Base-by-base conservation (phyloP, 2,113 vertebrate genomes). In the Crotalus viridis region DNA sequence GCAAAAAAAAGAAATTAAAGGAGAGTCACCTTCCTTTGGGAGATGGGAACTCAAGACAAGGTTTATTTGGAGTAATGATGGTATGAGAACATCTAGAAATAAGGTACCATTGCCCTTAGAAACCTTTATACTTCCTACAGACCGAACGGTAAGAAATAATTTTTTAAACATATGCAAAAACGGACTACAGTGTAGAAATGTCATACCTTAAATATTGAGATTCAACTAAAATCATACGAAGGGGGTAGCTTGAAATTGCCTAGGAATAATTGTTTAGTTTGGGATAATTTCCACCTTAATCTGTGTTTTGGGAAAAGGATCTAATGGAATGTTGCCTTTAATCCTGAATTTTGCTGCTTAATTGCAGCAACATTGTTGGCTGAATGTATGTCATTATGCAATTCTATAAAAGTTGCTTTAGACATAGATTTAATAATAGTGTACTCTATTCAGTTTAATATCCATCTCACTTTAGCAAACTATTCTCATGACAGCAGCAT, bases 31-130 rank as follows among this genome's bases (percentile, higher is more conserved):
- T 55, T 95, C 96, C 94, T 89, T 91, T 95, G 17, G n/a, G 3
- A 48, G 24, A 48, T 19, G 10, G 93, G 93, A 94, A 97, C 94
- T 93, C 89, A 91, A 97, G 55, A 95, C 90, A 95, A 94, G 93
- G 95, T 95, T 87, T 85, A 93, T 94, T 69, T 13, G 12, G 90
- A 93, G 93, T 91, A 85, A 86, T 48, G 19, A n/a, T 24, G 46
- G 61, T 93, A 95, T 89, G 26, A 5, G 6, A 26, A 39, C 26
- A 91, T 54, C 93, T 1, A 8, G 0, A 3, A 0, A 7, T 88
- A 46, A 43, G 28, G 10, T 28, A 88, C 46, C 0, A 0, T 15
- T 26, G 10, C 54, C 87, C 19, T 90, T 46, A 74, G 0, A 54
- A 74, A 13, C 2, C 13, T 13, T 3, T 24, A 87, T 93, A 48